A percentile compares a stretch with the other conserved stretches of the same genome.
Conservation (phyloP, 2,888 invertebrate genomes). For the Poecilobothrus nobilitatus region DNA sequence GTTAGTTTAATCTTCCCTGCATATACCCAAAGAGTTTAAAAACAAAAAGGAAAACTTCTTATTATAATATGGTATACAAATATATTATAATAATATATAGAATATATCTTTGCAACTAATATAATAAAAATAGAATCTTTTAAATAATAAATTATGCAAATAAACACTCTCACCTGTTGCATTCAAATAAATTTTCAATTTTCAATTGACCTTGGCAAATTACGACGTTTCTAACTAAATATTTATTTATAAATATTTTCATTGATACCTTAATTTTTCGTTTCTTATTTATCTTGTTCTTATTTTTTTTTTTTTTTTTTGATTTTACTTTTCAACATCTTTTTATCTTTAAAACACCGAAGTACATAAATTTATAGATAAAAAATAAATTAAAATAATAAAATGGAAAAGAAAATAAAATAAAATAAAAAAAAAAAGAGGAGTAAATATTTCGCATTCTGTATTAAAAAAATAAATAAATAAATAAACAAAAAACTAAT, state of each 20-base stretch:
- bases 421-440: too few relatives aligned
- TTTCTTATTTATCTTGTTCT: not conserved
- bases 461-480: too few relatives aligned
- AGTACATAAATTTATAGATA: not conserved
- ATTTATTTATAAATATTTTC: not conserved
- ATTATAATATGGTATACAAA: too few relatives aligned
- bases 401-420: not conserved
- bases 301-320: not conserved
- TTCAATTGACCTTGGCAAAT: slow-evolving; percentile 4
- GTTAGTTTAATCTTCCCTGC: too few relatives aligned
- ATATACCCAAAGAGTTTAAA: too few relatives aligned
- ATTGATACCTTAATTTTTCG: not conserved
- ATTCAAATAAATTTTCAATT: not conserved
- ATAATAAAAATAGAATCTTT: too few relatives aligned
- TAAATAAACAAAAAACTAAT: too few relatives aligned
- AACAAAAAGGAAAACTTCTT: too few relatives aligned
- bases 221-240: not conserved
- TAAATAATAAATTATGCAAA: not conserved
- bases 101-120: too few relatives aligned
- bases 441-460: not conserved
- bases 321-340: not conserved
- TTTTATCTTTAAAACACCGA: slow-evolving; percentile 6
- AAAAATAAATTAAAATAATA: not conserved
- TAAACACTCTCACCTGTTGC: slow-evolving; percentile 6
- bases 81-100: too few relatives aligned